Evolutionary conservation across 2,888 invertebrate genomes (phyloP).

Genomic region (Oscheius sp.): DNA sequence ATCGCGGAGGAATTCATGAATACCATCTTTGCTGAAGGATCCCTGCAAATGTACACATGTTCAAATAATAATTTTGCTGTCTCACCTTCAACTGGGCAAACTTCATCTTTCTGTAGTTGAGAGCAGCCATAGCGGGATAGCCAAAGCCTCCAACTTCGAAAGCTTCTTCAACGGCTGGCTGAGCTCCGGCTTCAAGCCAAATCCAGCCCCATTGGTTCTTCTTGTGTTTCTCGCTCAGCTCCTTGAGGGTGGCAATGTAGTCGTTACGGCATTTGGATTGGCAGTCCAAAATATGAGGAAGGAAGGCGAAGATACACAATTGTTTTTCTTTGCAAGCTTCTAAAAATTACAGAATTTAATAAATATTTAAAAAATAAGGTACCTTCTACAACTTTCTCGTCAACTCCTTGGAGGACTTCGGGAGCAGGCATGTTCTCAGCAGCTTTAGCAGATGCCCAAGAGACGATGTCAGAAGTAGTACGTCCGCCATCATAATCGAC

Average conservation of each 20-base stretch:
- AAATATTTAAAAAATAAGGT: neutral
- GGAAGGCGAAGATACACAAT: constrained; percentile 86
- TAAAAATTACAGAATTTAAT: neutral
- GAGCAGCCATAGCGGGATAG: constrained; percentile 96
- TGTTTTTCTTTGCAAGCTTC: constrained; percentile 87
- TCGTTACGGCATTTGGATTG: constrained; percentile 89
- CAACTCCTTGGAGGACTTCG: constrained; percentile 83
- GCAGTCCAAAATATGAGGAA: constrained; percentile 96
- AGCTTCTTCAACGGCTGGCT: constrained; percentile 85
- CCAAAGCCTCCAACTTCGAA: constrained; percentile 97
- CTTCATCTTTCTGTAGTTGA: constrained; percentile 95
- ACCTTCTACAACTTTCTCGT: constrained; percentile 78
- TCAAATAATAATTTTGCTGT: neutral
- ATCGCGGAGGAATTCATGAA: constrained; percentile 93
- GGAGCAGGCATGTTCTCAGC: constrained; percentile 90
- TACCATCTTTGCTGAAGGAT: constrained; percentile 86
- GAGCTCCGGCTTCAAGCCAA: constrained; percentile 92
- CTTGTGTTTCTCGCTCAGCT: constrained; percentile 90
- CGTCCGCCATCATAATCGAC: constrained; percentile 93
- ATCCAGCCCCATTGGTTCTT: constrained; percentile 96
- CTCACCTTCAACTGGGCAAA: constrained; percentile 88
- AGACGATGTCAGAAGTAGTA: constrained; percentile 87
- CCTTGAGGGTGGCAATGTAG: constrained; percentile 83
- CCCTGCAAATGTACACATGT: constrained; percentile 77
- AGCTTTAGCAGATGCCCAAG: constrained; percentile 80